Conservation (phyloP, 2,888 invertebrate genomes). For the Lypha dubia region DNA sequence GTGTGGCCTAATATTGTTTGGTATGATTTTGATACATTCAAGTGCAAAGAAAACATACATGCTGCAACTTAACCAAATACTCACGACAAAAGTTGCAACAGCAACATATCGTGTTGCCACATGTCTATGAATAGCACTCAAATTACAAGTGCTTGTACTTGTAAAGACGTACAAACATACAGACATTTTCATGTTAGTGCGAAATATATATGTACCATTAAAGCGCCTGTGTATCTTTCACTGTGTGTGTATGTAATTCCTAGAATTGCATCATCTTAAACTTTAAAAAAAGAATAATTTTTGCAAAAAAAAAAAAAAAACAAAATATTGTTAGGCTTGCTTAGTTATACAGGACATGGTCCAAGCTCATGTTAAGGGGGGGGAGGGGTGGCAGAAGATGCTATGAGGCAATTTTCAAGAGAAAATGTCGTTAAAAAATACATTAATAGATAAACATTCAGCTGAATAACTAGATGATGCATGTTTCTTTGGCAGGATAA, state of each 20-base stretch:
- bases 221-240: slow-evolving; percentile 52
- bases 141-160: slow-evolving; percentile 55
- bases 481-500: background rate
- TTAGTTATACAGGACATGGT: slow-evolving; percentile 51
- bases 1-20: slow-evolving; percentile 67
- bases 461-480: slow-evolving; percentile 10
- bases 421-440: slow-evolving; percentile 51
- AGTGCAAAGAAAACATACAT: slow-evolving; percentile 71
- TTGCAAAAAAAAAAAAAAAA: slow-evolving; percentile 42
- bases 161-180: background rate
- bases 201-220: background rate
- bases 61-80: slow-evolving; percentile 65
- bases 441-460: slow-evolving; percentile 20
- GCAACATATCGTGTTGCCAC: slow-evolving; percentile 62
- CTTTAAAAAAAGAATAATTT: slow-evolving; percentile 23
- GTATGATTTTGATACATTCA: slow-evolving; percentile 68
- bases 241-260: slow-evolving; percentile 18
- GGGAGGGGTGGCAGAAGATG: background rate
- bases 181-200: slow-evolving; percentile 9
- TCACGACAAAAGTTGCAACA: slow-evolving; percentile 65
- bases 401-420: slow-evolving; percentile 29
- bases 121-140: slow-evolving; percentile 62
- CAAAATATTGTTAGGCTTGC: slow-evolving; percentile 41
- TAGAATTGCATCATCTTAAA: slow-evolving; percentile 54
- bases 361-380: background rate